Conservation (phyloP, 2,888 invertebrate species). For the Amphiduros pacificus region DNA sequence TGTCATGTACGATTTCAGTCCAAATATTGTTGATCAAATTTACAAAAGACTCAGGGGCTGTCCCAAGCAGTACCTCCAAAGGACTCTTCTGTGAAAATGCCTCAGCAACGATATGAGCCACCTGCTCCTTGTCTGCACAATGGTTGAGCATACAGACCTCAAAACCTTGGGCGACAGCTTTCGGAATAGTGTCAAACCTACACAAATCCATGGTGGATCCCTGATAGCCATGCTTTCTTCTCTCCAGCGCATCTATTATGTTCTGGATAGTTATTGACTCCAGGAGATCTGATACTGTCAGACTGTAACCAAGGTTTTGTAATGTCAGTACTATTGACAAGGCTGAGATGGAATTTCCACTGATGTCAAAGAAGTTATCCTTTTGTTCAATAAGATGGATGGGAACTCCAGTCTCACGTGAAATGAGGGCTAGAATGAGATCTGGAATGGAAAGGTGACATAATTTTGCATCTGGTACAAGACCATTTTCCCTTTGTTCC, state of each 20-base stretch:
- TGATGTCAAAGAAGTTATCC: not conserved
- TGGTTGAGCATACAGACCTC: not conserved
- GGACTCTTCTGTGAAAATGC: conserved; percentile 1
- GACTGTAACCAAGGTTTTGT: not conserved
- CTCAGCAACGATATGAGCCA: not conserved
- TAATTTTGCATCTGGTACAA: no score
- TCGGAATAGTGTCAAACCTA: no score
- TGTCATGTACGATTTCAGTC: conserved; percentile 3
- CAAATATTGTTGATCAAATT: conserved; percentile 8
- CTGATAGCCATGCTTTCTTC: no score
- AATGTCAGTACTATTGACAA: not conserved
- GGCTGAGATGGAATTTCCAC: conserved; percentile 4
- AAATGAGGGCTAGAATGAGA: not conserved
- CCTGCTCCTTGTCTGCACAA: not conserved
- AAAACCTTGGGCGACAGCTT: not conserved
- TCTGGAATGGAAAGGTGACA: no score
- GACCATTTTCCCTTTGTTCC: no score
- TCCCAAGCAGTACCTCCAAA: conserved; percentile 12
- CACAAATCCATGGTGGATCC: not conserved
- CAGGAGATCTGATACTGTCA: not conserved
- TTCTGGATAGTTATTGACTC: not conserved
- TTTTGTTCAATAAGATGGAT: not conserved
- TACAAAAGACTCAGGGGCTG: not conserved
- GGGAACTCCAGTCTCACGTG: not conserved
- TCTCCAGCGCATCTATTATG: no score